phyloP scores from a whole-genome alignment of 2,888 invertebrate species.

The Oscheius onirici region DNA sequence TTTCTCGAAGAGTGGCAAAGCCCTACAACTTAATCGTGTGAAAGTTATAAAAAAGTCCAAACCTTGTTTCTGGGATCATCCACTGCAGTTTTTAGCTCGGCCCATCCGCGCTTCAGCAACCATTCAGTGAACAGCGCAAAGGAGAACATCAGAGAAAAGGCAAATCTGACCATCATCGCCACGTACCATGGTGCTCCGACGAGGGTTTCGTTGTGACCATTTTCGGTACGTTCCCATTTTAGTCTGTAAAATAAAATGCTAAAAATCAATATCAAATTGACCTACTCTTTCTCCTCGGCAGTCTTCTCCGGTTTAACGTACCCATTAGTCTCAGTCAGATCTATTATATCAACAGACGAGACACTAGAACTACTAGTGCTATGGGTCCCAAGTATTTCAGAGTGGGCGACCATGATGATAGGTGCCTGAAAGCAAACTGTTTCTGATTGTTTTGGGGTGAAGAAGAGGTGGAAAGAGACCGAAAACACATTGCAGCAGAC shows the following conservation, averaged over 20 bases:
- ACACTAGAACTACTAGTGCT: constrained; percentile 9
- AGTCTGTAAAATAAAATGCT: background rate
- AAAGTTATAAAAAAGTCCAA: background rate
- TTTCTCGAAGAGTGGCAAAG: constrained; percentile 60
- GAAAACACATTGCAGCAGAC: background rate
- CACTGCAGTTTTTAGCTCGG: constrained; percentile 28
- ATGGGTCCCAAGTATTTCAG: constrained; percentile 24
- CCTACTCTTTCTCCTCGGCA: background rate
- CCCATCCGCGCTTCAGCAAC: constrained; percentile 43
- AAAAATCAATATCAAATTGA: background rate
- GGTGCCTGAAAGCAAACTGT: background rate
- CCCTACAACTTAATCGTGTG: constrained; percentile 53
- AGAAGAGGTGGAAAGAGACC: background rate
- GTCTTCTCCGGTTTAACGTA: background rate
- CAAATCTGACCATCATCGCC: constrained; percentile 43
- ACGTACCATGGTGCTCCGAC: constrained; percentile 40
- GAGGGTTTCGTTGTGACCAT: background rate
- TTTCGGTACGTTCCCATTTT: constrained; percentile 23
- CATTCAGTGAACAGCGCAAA: constrained; percentile 45
- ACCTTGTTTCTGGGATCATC: constrained; percentile 45
- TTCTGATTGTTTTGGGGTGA: too few species aligned
- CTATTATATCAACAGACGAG: constrained; percentile 5
- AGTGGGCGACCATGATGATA: constrained; percentile 12
- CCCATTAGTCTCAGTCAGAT: background rate
- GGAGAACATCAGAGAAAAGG: constrained; percentile 49